Base-by-base conservation (phyloP, 2,113 vertebrate genomes). In the Cricetomys ansorgei region DNA sequence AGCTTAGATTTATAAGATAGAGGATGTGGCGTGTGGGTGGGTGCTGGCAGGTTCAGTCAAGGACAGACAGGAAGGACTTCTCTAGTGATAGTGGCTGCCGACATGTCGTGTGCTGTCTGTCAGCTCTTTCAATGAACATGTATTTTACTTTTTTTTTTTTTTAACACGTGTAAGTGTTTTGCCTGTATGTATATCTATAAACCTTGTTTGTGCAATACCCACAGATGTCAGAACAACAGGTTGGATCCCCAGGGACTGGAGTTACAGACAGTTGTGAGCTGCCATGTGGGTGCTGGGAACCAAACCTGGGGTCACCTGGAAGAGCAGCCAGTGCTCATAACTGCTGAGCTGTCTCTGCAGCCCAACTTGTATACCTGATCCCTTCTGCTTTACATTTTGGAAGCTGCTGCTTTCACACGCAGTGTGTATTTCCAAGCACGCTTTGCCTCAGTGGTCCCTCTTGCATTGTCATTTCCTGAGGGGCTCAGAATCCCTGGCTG, bases 371-470 rank as follows among this genome's bases (percentile, higher is more conserved):
- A 15, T n/a, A 13, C 7, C 5, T 21, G 11, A 10, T 7, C 5
- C 3, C 13, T 3, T 17, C 16, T 43, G 0, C 16, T 3, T 1
- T 9, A 0, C 5, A 21, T 45, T 59, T 43, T 6, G 13, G 65
- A 31, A 0, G 17, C 40, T 0, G 84, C 27, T 48, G 21, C 29
- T 77, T 43, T 34, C 48, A 5, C 77, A 4, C 3, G 7, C 4
- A 64, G n/a, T 37, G 5, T 45, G 5, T 40, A 57, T 43, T 3
- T 27, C 55, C 0, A 2, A 23, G 23, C 16, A 10, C 8, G 12
- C 45, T 53, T 4, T 27, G 81, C 7, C 3, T 25, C 10, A 62
- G 11, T 40, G 1, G 5, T 15, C 10, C n/a, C 19, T 48, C 10
- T 40, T 3, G 4, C 7, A 29, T 48, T 5, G 37, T 77, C 23